These are phyloP conservation scores for Aythya baeri DNA, from an alignment of 2,113 vertebrate genomes.

Conservation along the genomic window DNA sequence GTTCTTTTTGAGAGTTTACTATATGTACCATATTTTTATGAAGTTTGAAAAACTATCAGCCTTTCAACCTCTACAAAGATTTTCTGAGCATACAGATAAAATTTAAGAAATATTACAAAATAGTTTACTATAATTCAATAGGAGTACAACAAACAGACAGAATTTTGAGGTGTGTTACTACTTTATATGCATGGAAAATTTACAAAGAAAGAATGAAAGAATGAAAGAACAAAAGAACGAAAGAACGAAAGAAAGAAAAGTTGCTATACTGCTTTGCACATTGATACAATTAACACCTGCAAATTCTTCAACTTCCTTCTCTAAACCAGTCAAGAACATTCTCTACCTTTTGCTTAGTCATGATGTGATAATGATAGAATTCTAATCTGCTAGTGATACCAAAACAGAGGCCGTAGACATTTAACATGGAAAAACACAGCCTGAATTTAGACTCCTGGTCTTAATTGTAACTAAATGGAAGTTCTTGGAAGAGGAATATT, in stretches of 20 bases:
- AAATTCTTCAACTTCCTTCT: not conserved
- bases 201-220: not conserved
- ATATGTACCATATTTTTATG: not conserved
- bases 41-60: not conserved
- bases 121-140: not conserved
- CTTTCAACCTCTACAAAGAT: not conserved
- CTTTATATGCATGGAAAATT: not conserved
- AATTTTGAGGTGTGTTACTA: not conserved
- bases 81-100: not conserved
- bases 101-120: not conserved
- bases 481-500: not conserved
- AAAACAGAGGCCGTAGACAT: not conserved
- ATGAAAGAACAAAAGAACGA: no score
- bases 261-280: not conserved
- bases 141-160: not conserved
- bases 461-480: not conserved
- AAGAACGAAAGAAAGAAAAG: no score
- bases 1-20: not conserved
- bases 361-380: not conserved
- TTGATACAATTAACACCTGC: not conserved
- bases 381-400: not conserved
- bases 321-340: not conserved
- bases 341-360: not conserved
- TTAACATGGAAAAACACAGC: not conserved
- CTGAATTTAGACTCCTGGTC: not conserved